Percentiles rank a stretch among this genome's conserved stretches.
phyloP scores from a whole-genome alignment of 1,140 invertebrate genomes.

The Drosophila asahinai region DNA sequence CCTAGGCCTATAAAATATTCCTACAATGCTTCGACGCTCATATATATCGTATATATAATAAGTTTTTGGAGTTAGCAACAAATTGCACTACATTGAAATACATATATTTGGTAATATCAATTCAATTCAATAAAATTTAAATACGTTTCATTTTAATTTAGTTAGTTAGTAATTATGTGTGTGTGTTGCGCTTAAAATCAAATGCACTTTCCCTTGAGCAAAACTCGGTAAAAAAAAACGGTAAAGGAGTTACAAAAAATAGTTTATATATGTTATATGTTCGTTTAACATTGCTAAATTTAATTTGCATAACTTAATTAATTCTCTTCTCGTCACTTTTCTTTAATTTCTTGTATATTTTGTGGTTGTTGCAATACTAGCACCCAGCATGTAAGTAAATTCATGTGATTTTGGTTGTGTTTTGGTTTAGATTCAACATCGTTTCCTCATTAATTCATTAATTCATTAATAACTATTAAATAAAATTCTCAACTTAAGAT shows the following conservation, averaged over 20 bases:
- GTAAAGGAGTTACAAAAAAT: constrained; percentile 15
- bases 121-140: constrained; percentile 41
- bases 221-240: constrained; percentile 44
- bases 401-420: constrained; percentile 61
- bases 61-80: constrained; percentile 59
- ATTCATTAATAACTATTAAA: constrained; percentile 9
- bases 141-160: constrained; percentile 46
- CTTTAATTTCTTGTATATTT: constrained; percentile 17
- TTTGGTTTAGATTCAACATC: constrained; percentile 36
- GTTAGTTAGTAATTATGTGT: constrained; percentile 25
- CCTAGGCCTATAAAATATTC: constrained; percentile 37
- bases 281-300: constrained; percentile 33
- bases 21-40: constrained; percentile 22
- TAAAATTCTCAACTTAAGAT: constrained; percentile 26
- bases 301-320: constrained; percentile 36
- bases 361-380: constrained; percentile 51
- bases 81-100: constrained; percentile 72
- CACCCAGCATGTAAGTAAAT: constrained; percentile 77
- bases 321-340: not conserved
- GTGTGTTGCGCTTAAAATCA: constrained; percentile 49
- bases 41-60: constrained; percentile 27
- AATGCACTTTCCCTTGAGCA: constrained; percentile 70
- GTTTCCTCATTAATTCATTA: no score
- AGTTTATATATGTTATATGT: not conserved
- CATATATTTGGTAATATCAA: constrained; percentile 53